A percentile compares a stretch with the other conserved stretches of the same genome.
These are phyloP conservation scores for Meiosimyza decipiens DNA, from an alignment of 2,888 invertebrate genomes.

Conservation along the genomic window DNA sequence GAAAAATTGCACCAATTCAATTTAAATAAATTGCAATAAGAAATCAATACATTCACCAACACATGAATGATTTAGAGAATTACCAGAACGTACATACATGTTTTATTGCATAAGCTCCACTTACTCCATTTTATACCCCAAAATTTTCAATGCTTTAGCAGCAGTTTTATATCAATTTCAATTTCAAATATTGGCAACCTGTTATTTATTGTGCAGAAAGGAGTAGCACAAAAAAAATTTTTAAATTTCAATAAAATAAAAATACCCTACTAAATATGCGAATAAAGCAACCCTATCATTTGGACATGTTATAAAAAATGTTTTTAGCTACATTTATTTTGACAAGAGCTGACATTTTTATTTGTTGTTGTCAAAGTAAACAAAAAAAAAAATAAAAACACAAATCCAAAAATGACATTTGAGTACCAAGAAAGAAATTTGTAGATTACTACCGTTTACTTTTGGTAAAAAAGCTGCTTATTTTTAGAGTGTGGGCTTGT, in stretches of 20 bases:
- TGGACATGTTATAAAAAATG: constrained; percentile 57
- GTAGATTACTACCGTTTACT: constrained; percentile 20
- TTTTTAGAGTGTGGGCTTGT: no score
- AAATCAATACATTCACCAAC: neutral
- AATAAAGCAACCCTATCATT: constrained; percentile 45
- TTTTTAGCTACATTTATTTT: constrained; percentile 59
- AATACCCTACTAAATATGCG: neutral
- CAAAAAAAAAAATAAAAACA: neutral
- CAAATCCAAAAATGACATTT: neutral
- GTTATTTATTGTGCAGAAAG: constrained; percentile 26
- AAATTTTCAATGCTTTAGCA: neutral
- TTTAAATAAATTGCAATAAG: neutral
- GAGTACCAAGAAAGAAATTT: constrained; percentile 5
- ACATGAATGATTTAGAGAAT: constrained; percentile 2
- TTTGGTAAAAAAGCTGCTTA: neutral
- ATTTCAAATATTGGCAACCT: constrained; percentile 36
- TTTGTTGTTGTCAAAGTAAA: neutral
- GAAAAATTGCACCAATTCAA: no score
- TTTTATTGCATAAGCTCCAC: no score
- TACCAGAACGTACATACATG: constrained; percentile 20
- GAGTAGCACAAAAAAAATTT: constrained; percentile 33
- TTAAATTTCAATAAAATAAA: constrained; percentile 59
- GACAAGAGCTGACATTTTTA: constrained; percentile 57
- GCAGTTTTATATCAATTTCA: constrained; percentile 16
- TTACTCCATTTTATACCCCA: neutral